A percentile compares a stretch with the other conserved stretches of the same genome.
Evolutionary conservation across 1,140 invertebrate species (phyloP).

Genomic region (Lucilia sericata): DNA sequence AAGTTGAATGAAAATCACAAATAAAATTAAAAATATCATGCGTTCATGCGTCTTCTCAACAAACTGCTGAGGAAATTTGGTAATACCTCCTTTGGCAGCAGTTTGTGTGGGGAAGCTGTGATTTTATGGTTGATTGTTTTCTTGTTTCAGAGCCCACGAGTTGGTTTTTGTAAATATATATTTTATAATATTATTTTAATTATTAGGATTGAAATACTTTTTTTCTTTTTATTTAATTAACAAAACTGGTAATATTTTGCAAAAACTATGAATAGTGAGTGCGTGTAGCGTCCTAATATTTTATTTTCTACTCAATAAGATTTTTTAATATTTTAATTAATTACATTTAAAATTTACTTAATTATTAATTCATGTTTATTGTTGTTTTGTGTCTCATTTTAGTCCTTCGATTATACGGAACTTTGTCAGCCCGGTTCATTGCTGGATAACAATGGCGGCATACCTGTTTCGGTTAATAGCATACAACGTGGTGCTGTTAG

Average conservation of each 20-base stretch:
- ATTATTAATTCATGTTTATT: background rate
- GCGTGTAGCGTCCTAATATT: conserved; percentile 32
- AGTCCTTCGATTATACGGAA: conserved; percentile 91
- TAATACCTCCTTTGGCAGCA: background rate
- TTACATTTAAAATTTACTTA: conserved; percentile 12
- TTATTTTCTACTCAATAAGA: background rate
- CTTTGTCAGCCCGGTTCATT: conserved; percentile 76
- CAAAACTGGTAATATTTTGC: conserved; percentile 21
- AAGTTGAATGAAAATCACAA: conserved; percentile 49
- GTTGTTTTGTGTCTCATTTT: conserved; percentile 52
- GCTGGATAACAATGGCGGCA: conserved; percentile 65
- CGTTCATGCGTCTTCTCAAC: conserved; percentile 57
- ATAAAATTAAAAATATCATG: background rate
- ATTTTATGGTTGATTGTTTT: background rate
- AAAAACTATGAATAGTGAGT: background rate
- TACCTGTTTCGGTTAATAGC: conserved; percentile 66
- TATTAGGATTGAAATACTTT: background rate
- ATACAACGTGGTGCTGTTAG: conserved; percentile 64
- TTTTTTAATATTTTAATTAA: conserved; percentile 8
- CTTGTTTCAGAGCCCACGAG: background rate
- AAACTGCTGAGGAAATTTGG: background rate
- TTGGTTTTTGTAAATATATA: background rate
- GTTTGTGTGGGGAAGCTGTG: background rate
- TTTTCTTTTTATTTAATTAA: conserved; percentile 1
- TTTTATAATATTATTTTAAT: no score